phyloP scores from a whole-genome alignment of 1,140 invertebrate species.

The Meloidogyne exigua region DNA sequence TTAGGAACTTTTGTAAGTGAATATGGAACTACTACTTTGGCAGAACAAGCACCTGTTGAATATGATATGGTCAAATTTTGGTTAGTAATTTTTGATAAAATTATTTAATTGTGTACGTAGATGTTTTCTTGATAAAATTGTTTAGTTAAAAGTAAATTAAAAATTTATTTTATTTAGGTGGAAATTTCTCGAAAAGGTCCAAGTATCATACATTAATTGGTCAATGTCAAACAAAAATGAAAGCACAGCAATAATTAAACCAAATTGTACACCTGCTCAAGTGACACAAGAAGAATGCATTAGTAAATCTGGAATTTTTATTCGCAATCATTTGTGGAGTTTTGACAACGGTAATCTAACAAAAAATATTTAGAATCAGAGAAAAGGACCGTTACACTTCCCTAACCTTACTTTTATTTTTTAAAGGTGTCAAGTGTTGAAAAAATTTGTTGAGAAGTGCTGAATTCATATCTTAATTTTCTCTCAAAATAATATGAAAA shows the following conservation, averaged over 20 bases:
- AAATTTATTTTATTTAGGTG: too few relatives aligned
- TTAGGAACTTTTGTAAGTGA: background rate
- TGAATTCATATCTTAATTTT: background rate
- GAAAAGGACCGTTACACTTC: background rate
- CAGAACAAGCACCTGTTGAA: background rate
- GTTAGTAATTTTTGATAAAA: background rate
- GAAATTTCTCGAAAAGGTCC: background rate
- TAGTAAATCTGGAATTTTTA: background rate
- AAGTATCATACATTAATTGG: background rate
- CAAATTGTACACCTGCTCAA: background rate
- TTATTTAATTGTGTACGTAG: too few relatives aligned
- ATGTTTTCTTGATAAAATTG: too few relatives aligned
- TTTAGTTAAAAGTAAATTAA: too few relatives aligned
- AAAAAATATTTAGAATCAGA: background rate
- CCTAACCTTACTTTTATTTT: background rate
- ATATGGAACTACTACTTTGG: background rate
- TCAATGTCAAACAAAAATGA: slow-evolving; percentile 2
- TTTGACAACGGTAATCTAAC: background rate
- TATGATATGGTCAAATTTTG: background rate
- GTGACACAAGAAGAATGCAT: background rate
- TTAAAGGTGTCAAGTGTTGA: background rate
- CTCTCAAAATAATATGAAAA: background rate
- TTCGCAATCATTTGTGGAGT: background rate
- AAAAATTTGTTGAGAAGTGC: background rate
- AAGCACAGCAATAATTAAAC: background rate